Base-by-base conservation (phyloP, 2,888 invertebrate species). In the Therioaphis trifolii region DNA sequence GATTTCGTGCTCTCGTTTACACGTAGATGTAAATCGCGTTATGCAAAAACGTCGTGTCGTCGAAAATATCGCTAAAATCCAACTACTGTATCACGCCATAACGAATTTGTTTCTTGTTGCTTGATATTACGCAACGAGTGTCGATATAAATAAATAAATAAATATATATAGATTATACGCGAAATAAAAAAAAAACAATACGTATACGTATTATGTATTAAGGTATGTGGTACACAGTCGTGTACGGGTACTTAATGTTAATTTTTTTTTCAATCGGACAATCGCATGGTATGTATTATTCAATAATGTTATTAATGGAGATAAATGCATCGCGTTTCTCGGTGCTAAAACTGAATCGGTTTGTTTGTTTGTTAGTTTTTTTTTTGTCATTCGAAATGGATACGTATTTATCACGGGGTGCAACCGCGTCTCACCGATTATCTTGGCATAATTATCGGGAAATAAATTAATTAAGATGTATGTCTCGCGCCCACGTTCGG, bases 381-480 rank as follows among this genome's bases (percentile, higher is more conserved):
- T n/a, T n/a, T n/a, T n/a, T n/a, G n/a, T 35, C 35, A 35, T 5
- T 5, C 4, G 58, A 52, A n/a, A 75, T 11, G n/a, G 43, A 58
- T 21, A 40, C 35, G 35, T 43, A 40, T 61, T 61, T 43, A 43
- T 76, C 27, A 49, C 18, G 3, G 18, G 5, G n/a, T 43, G 24
- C n/a, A n/a, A n/a, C n/a, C n/a, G n/a, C n/a, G n/a, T n/a, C n/a
- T n/a, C n/a, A n/a, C n/a, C n/a, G n/a, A 68, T 69, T 43, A 55
- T 79, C 68, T 69, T 9, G 43, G 68, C 52, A 69, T 69, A 79
- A 79, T 69, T 43, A 69, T 55, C 40, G 69, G 69, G 9, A 55
- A 43, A 69, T 69, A 79, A 69, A 69, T 79, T 61, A 80, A 71
- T 71, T 80, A 69, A 58, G 71, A 43, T 9, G 71, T 63, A 43